Base-by-base conservation (phyloP, 2,797 vertebrate genomes). In the Karalla daura region DNA sequence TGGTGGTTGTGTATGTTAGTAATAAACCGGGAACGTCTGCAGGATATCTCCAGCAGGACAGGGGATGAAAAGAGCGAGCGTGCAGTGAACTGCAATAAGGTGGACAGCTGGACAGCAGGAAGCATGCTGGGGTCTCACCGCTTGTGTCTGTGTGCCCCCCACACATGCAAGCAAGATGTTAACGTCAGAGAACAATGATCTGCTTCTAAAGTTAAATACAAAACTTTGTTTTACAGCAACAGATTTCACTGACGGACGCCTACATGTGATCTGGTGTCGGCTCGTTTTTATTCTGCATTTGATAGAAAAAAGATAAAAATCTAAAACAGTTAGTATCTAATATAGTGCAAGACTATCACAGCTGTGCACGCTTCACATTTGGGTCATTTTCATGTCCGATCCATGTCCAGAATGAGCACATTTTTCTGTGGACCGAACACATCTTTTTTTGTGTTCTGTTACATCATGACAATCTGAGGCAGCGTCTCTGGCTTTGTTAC, bases 41-140 rank as follows among this genome's bases (percentile, higher is more conserved):
- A 43, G 76, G 71, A 76, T 78, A 39, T 60, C 39, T 72, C 70
- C 44, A 69, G 82, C 76, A 79, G 84, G 75, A 58, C 58, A 30
- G 63, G 54, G 54, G 11, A 41, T 55, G 68, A 81, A 83, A 78
- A 78, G 81, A 84, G 71, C 9, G 66, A 76, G 80, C 79, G 76
- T 78, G 86, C 84, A 88, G 70, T 88, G 86, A 90, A 88, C 47
- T 91, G 89, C 84, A 87, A 90, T 89, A 87, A 91, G 87, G 85
- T 89, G 90, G 91, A 91, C 91, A 92, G 90, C 91, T 92, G 91
- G 91, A 90, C 90, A 91, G 89, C 91, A 92, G 78, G 74, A 84
- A 83, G 72, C 81, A 78, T 54, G 83, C 83, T 66, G 70, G 68
- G 72, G 70, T 88, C 73, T 80, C 68, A 73, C 25, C 25, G 77